phyloP scores from a whole-genome alignment of 2,113 vertebrate species.

The Dromiciops gliroides region DNA sequence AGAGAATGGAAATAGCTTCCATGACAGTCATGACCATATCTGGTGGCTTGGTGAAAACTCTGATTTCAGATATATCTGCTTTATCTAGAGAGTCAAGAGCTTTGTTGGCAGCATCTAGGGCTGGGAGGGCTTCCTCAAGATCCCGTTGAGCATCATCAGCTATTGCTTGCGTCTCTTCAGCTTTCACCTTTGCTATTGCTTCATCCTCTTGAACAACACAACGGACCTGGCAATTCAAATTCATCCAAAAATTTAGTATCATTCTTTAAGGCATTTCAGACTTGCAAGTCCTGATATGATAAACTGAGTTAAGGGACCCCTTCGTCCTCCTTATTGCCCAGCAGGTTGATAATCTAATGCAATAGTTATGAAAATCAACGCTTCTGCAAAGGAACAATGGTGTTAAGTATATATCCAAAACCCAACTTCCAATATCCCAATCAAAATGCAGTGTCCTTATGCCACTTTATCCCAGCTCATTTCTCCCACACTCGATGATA shows the following conservation, averaged over 20 bases:
- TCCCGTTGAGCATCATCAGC: constrained; percentile 89
- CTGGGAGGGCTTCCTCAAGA: constrained; percentile 89
- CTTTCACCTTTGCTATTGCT: constrained; percentile 87
- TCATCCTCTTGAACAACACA: constrained; percentile 88
- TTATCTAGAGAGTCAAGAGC: constrained; percentile 90
- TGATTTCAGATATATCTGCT: constrained; percentile 91
- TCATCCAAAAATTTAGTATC: not conserved
- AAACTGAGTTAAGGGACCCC: not conserved
- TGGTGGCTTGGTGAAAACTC: constrained; percentile 90
- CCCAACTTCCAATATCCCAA: not conserved
- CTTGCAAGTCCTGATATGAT: constrained; percentile 29
- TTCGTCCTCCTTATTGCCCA: not conserved
- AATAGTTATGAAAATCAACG: not conserved
- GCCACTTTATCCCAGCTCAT: not conserved
- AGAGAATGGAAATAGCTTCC: constrained; percentile 90
- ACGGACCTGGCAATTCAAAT: constrained; percentile 82
- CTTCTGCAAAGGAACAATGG: not conserved
- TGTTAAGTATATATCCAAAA: not conserved
- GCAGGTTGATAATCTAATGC: not conserved
- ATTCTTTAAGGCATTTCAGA: constrained; percentile 18
- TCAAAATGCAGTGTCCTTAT: not conserved
- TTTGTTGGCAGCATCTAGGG: constrained; percentile 87
- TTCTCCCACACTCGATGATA: not conserved
- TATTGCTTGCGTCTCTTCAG: constrained; percentile 89
- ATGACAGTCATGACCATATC: constrained; percentile 91